Conservation (phyloP, 1,140 invertebrate genomes). For the Brachionus calyciflorus region DNA sequence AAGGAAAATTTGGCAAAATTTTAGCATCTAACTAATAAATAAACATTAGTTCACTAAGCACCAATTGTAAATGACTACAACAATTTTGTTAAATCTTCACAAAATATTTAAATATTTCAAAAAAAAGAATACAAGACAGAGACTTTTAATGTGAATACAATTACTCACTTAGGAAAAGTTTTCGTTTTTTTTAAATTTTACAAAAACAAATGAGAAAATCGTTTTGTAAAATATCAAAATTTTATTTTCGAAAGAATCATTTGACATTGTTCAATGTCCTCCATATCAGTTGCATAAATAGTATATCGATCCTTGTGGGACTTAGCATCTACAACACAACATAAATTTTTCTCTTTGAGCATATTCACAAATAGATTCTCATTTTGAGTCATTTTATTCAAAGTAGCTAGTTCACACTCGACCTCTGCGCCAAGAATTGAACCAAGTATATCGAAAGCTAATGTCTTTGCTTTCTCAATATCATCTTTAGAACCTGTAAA, state of each 20-base stretch:
- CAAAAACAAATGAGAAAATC: neutral
- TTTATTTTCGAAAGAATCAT: neutral
- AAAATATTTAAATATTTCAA: neutral
- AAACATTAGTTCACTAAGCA: no score
- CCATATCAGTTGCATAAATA: neutral
- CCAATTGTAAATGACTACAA: no score
- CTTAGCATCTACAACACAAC: neutral
- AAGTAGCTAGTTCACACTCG: neutral
- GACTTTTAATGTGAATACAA: no score
- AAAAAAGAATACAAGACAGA: no score
- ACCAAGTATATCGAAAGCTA: constrained; percentile 1
- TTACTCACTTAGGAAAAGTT: neutral
- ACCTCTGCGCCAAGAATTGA: neutral
- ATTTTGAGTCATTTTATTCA: neutral
- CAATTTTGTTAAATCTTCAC: neutral
- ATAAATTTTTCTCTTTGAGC: neutral
- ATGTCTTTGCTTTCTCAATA: constrained; percentile 5
- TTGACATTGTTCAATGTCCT: neutral
- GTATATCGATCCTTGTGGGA: neutral
- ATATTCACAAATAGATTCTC: neutral
- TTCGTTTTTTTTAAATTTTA: neutral
- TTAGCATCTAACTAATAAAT: no score
- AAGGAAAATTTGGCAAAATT: no score
- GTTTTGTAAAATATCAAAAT: no score
- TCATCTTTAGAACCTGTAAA: neutral